Evolutionary conservation across 2,113 vertebrate genomes (phyloP), one percentile per base, ranked within the genome.

Genomic region (Pitta sordida): DNA sequence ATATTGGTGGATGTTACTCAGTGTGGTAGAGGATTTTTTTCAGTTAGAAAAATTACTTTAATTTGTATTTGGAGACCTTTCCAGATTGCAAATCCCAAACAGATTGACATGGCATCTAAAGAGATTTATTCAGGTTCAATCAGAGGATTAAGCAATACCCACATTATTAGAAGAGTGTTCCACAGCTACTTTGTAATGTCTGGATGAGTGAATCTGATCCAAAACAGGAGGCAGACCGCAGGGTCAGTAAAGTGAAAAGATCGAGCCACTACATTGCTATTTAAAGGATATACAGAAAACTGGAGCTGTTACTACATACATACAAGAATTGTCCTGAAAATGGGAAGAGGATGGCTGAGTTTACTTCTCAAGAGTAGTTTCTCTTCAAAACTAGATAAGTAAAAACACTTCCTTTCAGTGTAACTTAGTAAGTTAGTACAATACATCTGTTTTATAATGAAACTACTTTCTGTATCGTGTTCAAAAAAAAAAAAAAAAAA

Each of bases 41-140:
- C n/a, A 64, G 36, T 59, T 41, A 90, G 59, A 86, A 96, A 60
- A 86, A 83, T 77, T 15, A 82, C 74, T 84, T 93, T 59, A 68
- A 83, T 85, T 91, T 77, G 62, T 53, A 34, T 76, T 63, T 93
- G 37, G 53, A 14, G 59, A 21, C 39, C 16, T 81, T 90, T 68
- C 60, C 79, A 91, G 64, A 78, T 29, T 90, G 86, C n/a, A 91
- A 91, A 93, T 92, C 88, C 83, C 32, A 70, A 81, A 78, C 81
- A 94, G 88, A 83, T 78, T 94, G 73, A 56, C 73, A 70, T 60
- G 24, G 56, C 44, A 67, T 90, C 44, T 65, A 63, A 71, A 52
- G n/a, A 91, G 88, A 90, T 86, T 74, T 92, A 71, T 59, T 88
- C 77, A 59, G 64, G 64, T 90, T 92, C 3, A 5, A 75, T 51